Conservation (phyloP, 2,888 invertebrate genomes). For the Agonum fuliginosum region DNA sequence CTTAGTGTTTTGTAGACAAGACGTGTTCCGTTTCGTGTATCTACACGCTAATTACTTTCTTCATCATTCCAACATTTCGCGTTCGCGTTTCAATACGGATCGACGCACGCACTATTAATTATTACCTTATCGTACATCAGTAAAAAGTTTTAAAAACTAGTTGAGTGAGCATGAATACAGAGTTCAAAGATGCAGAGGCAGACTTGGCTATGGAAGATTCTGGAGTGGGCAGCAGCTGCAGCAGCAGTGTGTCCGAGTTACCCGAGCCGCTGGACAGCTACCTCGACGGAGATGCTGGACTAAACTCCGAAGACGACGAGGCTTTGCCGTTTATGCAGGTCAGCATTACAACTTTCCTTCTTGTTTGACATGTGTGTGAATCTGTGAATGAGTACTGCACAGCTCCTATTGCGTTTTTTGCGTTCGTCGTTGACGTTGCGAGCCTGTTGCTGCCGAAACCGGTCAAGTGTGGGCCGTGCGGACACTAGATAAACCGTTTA, state of each 20-base stretch:
- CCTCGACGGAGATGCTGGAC: conserved; percentile 77
- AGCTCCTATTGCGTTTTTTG: not conserved
- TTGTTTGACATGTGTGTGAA: conserved; percentile 9
- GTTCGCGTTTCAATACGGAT: conserved; percentile 5
- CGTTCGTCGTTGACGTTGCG: not conserved
- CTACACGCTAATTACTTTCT: conserved; percentile 29
- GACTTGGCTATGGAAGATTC: conserved; percentile 72
- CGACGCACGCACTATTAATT: not conserved
- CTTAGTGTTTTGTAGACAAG: conserved; percentile 42
- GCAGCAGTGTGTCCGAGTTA: conserved; percentile 72
- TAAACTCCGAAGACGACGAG: conserved; percentile 72
- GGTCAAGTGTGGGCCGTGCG: conserved; percentile 20
- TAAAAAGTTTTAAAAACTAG: conserved; percentile 43
- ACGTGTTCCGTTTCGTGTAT: conserved; percentile 45
- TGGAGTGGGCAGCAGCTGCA: conserved; percentile 71
- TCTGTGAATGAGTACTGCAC: not conserved
- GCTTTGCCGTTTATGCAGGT: conserved; percentile 70
- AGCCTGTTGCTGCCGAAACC: conserved; percentile 30
- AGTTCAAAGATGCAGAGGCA: conserved; percentile 69
- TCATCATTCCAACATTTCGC: conserved; percentile 50
- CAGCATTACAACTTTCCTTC: conserved; percentile 56
- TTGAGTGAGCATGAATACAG: conserved; percentile 70
- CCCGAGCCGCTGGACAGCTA: conserved; percentile 69
- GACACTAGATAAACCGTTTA: conserved; percentile 23
- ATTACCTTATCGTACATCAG: conserved; percentile 29